phyloP scores from a whole-genome alignment of 2,113 vertebrate genomes.

The Sylvietta virens region DNA sequence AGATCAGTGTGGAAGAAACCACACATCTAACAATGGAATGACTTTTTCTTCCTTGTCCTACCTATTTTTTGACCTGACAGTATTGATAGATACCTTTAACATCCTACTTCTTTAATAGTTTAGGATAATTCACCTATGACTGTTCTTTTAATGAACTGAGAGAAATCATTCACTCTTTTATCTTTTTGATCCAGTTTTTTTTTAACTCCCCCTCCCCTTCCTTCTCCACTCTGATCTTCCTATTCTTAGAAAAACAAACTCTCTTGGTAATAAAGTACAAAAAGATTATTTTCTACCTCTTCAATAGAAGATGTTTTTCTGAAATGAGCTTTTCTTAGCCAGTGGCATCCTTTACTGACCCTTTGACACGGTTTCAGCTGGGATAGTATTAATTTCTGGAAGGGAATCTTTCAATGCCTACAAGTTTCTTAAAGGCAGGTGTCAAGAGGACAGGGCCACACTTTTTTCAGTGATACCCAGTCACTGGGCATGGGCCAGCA shows the following conservation, averaged over 20 bases:
- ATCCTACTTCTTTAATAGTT: background rate
- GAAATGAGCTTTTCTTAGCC: background rate
- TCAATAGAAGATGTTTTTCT: background rate
- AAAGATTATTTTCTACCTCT: background rate
- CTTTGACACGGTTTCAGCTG: background rate
- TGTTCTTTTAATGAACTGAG: background rate
- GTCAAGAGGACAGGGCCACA: too few species aligned
- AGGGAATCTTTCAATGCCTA: background rate
- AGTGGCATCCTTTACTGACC: background rate
- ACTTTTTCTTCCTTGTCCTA: background rate
- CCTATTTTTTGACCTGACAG: background rate
- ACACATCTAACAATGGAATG: background rate
- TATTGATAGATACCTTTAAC: background rate
- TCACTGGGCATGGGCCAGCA: background rate
- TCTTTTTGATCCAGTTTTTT: background rate
- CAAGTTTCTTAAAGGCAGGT: background rate
- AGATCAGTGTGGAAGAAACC: background rate
- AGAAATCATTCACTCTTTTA: background rate
- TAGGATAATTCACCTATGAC: background rate
- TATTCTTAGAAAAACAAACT: background rate
- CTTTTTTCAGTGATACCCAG: background rate
- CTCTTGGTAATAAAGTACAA: background rate
- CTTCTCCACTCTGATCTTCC: background rate
- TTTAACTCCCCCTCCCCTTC: fast-evolving
- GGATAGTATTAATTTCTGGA: background rate